Evolutionary conservation across 2,113 vertebrate species (phyloP), one percentile per base, ranked within the genome.

Genomic region (Alethe diademata): DNA sequence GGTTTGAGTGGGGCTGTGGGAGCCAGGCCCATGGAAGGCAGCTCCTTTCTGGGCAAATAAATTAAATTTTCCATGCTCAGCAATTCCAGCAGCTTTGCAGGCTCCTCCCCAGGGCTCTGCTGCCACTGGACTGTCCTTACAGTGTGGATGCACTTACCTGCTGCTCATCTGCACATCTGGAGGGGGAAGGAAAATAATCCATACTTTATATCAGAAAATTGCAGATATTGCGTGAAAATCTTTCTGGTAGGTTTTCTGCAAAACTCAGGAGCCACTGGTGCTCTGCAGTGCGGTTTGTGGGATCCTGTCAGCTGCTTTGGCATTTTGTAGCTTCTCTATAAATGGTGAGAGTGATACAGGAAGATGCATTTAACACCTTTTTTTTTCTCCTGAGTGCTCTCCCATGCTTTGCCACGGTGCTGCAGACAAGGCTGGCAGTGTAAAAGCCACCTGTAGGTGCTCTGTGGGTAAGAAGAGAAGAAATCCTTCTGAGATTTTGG

Each of bases 291-390:
- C 2, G 64, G 94, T 88, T 76, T 96, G 95, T 93, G 95, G 94
- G 93, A 95, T 94, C 90, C 87, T 93, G 88, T 88, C 93, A 86
- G 88, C 86, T 90, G 92, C 43, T 75, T 10, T 86, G 92, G 69
- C 61, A 10, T 86, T 67, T 35, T 81, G 88, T 54, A 94, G 90
- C 92, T 92, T 90, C 85, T 53, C 92, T 94, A 45, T 93, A 90
- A 93, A 92, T 71, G 95, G 75, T 12, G 72, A 67, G 29, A 57
- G 82, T 35, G 72, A 36, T 42, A 26, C 91, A 61, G 56, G 29
- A 38, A 54, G 78, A 26, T 42, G 51, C 11, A 3, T 91, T 79
- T 65, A 47, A 38, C 73, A 82, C 38, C 5, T 50, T 43, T 81
- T 16, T 40, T 43, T 16, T 11, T 25, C 48, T 83, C 11, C 50